These are phyloP conservation scores for Nothocercus nigrocapillus DNA, from an alignment of 2,113 vertebrate species.

Conservation along the genomic window DNA sequence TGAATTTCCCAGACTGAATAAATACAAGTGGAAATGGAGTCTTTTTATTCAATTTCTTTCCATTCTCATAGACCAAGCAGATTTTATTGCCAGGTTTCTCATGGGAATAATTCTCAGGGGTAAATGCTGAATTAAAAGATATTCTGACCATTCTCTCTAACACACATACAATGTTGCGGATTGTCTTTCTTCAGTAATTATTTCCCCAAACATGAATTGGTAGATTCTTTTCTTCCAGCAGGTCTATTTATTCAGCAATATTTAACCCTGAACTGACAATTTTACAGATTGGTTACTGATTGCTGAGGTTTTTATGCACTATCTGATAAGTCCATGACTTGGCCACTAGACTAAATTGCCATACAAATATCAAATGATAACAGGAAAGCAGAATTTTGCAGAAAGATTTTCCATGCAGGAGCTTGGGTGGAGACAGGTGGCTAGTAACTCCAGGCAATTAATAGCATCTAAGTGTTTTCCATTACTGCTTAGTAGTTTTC, in stretches of 20 bases:
- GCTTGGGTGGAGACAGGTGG: conserved; percentile 34
- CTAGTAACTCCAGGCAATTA: conserved; percentile 47
- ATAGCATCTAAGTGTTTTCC: conserved; percentile 39
- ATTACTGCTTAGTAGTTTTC: background rate
- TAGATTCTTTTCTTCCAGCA: conserved; percentile 48
- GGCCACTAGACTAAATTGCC: conserved; percentile 21
- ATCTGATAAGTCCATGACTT: conserved; percentile 11
- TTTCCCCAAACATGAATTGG: conserved; percentile 55
- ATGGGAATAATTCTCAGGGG: conserved; percentile 81
- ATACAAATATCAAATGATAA: background rate
- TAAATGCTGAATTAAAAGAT: conserved; percentile 81
- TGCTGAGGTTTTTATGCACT: background rate
- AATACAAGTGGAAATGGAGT: conserved; percentile 86
- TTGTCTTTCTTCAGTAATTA: conserved; percentile 59
- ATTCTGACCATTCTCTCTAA: conserved; percentile 72
- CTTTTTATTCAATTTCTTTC: conserved; percentile 89
- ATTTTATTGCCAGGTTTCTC: conserved; percentile 82
- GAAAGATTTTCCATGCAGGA: background rate
- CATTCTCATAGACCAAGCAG: conserved; percentile 82
- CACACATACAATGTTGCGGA: conserved; percentile 61
- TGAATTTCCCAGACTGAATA: conserved; percentile 88
- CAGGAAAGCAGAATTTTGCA: background rate
- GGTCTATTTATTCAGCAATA: conserved; percentile 48
- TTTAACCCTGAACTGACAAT: conserved; percentile 69
- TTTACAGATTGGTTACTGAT: background rate